A percentile compares a stretch with the other conserved stretches of the same genome.
Conservation (phyloP, 2,888 invertebrate species). For the Chaetoderma sp. region DNA sequence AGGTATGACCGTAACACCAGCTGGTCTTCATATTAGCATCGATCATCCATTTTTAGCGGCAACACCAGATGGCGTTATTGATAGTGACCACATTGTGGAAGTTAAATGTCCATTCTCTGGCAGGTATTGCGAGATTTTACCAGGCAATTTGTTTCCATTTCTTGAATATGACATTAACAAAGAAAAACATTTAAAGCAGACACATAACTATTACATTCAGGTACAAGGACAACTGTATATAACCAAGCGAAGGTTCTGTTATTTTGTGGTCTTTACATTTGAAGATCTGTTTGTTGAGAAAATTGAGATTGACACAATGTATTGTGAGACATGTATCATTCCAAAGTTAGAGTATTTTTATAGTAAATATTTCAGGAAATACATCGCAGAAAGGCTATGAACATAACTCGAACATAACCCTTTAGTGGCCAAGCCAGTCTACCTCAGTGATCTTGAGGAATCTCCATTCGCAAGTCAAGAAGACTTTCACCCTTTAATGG, state of each 20-base stretch:
- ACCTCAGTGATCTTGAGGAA: no score
- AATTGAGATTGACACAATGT: slow-evolving; percentile 13
- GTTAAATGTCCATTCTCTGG: slow-evolving; percentile 35
- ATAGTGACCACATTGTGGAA: slow-evolving; percentile 23
- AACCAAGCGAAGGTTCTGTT: slow-evolving; percentile 13
- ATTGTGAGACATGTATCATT: slow-evolving; percentile 12
- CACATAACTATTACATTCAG: slow-evolving; percentile 31
- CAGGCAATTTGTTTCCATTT: slow-evolving; percentile 23
- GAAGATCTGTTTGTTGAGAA: slow-evolving; percentile 23
- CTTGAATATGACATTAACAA: slow-evolving; percentile 2
- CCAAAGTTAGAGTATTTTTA: slow-evolving; percentile 28
- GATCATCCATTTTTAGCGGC: slow-evolving; percentile 29
- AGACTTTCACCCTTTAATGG: no score
- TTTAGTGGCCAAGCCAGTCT: no score
- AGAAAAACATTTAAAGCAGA: slow-evolving; percentile 14
- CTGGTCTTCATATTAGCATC: slow-evolving; percentile 27
- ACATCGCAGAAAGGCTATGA: background rate
- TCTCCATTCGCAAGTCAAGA: no score
- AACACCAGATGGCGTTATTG: slow-evolving; percentile 34
- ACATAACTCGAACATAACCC: no score
- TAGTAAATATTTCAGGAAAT: slow-evolving; percentile 15
- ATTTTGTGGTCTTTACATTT: slow-evolving; percentile 31
- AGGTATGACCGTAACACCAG: slow-evolving; percentile 1
- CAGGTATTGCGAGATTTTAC: slow-evolving; percentile 15
- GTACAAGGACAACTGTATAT: slow-evolving; percentile 35